Evolutionary conservation across 2,113 vertebrate genomes (phyloP).

Genomic region (Sarotherodon lohbergeri): DNA sequence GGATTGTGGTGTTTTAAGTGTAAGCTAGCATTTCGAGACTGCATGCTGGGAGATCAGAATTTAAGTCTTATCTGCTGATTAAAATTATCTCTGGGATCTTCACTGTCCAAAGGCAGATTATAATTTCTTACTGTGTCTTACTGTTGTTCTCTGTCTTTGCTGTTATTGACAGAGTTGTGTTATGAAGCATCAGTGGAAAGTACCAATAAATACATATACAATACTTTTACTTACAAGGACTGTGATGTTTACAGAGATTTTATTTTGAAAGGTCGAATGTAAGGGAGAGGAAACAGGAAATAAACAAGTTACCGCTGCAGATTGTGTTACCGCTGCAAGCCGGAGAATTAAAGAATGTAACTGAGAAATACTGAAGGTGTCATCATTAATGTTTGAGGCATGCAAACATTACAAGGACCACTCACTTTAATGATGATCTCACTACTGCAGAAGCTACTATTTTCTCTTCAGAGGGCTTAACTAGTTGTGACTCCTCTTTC

Average conservation of each 20-base stretch:
- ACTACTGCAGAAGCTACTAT: background rate
- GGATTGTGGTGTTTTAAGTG: conserved; percentile 4
- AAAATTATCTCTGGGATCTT: background rate
- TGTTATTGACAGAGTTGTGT: background rate
- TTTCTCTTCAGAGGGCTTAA: background rate
- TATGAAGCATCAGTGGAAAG: background rate
- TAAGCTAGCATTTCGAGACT: conserved; percentile 12
- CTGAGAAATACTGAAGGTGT: no score
- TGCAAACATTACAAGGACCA: background rate
- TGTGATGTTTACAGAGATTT: no score
- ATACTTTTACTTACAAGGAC: background rate
- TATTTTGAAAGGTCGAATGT: no score
- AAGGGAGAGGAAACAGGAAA: no score
- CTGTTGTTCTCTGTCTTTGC: background rate
- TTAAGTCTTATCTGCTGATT: conserved; percentile 3
- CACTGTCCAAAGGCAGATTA: conserved; percentile 23
- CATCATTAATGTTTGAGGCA: no score
- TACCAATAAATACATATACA: background rate
- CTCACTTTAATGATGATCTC: background rate
- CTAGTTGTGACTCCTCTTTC: background rate
- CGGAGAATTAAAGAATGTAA: no score
- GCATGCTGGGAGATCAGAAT: conserved; percentile 23
- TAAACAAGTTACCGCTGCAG: no score
- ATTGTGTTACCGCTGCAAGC: no score
- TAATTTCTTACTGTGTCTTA: background rate